Percentiles rank a stretch among this genome's conserved stretches.
Conservation (phyloP, 2,113 vertebrate species). For the Anser brachyrhynchus region DNA sequence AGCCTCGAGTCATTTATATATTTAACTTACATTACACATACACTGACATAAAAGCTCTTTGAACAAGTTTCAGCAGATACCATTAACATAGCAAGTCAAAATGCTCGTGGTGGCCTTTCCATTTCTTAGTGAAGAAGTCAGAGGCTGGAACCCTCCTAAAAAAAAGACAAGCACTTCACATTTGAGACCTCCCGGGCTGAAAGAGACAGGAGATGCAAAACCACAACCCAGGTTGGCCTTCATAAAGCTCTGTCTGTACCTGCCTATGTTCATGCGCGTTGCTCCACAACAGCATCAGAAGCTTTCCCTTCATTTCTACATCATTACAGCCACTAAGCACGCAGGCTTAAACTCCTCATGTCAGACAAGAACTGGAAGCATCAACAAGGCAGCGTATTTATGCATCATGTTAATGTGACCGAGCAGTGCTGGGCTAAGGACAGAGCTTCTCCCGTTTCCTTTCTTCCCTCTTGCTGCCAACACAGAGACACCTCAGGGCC, state of each 20-base stretch:
- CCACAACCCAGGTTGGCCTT: not conserved
- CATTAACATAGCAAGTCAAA: not conserved
- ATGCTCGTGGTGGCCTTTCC: not conserved
- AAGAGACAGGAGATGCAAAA: not conserved
- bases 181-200: not conserved
- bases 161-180: not conserved
- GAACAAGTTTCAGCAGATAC: not conserved
- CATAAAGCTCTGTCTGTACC: not conserved
- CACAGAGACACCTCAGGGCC: not conserved
- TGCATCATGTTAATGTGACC: not conserved
- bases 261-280: fast-evolving
- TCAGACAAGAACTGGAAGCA: not conserved
- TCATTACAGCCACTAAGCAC: not conserved
- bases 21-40: not conserved
- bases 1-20: fast-evolving
- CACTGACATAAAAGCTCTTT: not conserved
- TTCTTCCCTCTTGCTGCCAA: not conserved
- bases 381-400: not conserved
- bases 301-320: not conserved
- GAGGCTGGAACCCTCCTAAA: not conserved
- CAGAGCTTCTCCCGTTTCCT: not conserved
- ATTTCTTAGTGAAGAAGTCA: not conserved
- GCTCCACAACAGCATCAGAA: not conserved
- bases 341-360: not conserved
- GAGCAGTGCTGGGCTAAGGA: not conserved